Evolutionary conservation across 2,113 vertebrate species (phyloP).

Genomic region (Patagioenas fasciata): DNA sequence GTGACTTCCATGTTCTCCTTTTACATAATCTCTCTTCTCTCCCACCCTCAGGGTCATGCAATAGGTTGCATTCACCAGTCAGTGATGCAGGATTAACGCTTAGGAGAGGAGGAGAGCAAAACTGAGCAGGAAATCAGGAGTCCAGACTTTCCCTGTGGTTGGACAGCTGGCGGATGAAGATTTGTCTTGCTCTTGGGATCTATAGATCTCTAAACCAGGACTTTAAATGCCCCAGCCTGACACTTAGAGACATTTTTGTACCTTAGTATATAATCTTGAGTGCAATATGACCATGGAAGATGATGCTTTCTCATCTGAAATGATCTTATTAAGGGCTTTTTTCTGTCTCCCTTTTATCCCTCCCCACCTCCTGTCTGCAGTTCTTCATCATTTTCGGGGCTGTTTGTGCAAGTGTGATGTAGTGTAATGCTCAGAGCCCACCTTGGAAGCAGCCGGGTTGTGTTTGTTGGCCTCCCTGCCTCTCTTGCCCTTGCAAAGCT

Average conservation of each 20-base stretch:
- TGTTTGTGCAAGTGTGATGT: background rate
- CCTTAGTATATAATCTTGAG: background rate
- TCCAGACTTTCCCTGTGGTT: background rate
- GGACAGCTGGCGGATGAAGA: background rate
- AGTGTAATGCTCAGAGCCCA: background rate
- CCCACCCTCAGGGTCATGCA: background rate
- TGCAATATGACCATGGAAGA: background rate
- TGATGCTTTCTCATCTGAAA: background rate
- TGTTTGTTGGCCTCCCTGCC: background rate
- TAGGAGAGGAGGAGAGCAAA: background rate
- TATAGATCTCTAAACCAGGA: background rate
- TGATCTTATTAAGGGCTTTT: background rate
- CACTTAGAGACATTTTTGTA: background rate
- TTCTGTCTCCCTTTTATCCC: background rate
- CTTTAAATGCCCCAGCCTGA: background rate
- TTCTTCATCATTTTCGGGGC: background rate
- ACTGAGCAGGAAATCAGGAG: background rate
- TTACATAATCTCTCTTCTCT: background rate
- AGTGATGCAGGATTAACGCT: background rate
- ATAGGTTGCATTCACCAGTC: background rate
- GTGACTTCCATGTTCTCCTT: background rate
- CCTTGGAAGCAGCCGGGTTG: background rate
- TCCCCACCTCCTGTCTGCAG: background rate
- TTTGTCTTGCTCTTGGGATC: background rate
- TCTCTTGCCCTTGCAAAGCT: background rate